Evolutionary conservation across 2,113 vertebrate genomes (phyloP), one percentile per base, ranked within the genome.

Genomic region (Python bivittatus): DNA sequence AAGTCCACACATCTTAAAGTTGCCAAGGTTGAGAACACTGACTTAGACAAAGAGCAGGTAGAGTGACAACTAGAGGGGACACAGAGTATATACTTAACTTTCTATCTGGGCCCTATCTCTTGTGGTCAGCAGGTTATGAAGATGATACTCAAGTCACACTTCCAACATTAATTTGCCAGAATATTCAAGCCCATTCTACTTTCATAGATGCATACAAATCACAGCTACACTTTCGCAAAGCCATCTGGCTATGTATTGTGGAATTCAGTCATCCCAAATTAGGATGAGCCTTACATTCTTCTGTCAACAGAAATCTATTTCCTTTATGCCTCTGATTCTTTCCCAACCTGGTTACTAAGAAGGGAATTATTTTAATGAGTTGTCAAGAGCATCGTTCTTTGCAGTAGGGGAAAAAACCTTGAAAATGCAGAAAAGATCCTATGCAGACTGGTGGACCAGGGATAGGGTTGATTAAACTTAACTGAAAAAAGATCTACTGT

Each of bases 401-500:
- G 54, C 52, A 42, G 60, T 3, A 4, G 64, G 2, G 6, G 38
- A 2, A 1, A 60, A 33, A 86, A 48, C 13, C 5, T 6, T 38
- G 3, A 29, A 2, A 5, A 23, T 0, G 0, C 72, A 9, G 20
- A 2, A 8, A 23, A 72, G 79, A 90, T 15, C 33, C 1, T 64
- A 60, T 91, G 88, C 84, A 86, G 53, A 9, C 58, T 38, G 20
- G 20, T n/a, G 27, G 92, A 44, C 42, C 6, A 6, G 0, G 0
- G 5, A 13, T 54, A 61, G 91, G 22, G 56, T 44, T 48, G 12
- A 79, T 88, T 60, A 88, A 92, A 91, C 90, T 58, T 23, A 90
- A 0, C 0, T 0, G 44, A n/a, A 9, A 60, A n/a, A 27, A 64
- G 52, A 23, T 27, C 23, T 20, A 29, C n/a, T 38, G 2, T 23